A percentile compares a stretch with the other conserved stretches of the same genome.
These are phyloP conservation scores for Aphrophora alni DNA, from an alignment of 2,888 invertebrate species.

Conservation along the genomic window DNA sequence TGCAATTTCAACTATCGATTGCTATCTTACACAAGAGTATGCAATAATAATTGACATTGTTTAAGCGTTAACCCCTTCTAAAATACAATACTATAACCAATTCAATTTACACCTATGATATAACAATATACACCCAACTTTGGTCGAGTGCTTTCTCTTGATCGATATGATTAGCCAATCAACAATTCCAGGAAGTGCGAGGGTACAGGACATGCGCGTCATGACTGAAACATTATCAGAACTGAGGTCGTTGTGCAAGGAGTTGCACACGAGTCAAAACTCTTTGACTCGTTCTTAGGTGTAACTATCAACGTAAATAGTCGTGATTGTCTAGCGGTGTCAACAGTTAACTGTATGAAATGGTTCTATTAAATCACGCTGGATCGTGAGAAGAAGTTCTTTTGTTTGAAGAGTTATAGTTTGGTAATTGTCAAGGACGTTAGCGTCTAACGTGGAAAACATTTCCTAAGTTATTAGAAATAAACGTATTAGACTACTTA, in stretches of 20 bases:
- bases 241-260: no score
- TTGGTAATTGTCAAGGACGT: no score
- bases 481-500: no score
- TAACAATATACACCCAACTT: background rate
- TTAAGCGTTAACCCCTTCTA: slow-evolving; percentile 7
- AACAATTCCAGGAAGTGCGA: background rate
- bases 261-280: background rate
- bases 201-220: background rate
- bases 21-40: background rate
- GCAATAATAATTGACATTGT: slow-evolving; percentile 1
- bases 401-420: no score
- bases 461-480: no score
- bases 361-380: no score
- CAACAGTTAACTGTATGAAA: no score
- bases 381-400: no score
- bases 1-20: slow-evolving; percentile 5
- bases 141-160: background rate
- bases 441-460: no score
- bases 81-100: background rate
- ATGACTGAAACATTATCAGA: background rate
- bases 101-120: background rate
- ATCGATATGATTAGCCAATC: background rate
- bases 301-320: background rate
- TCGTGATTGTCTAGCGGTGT: no score
- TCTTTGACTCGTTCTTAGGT: background rate